These are phyloP conservation scores for Periophthalmus modestus DNA, from an alignment of 2,113 vertebrate species.

Conservation along the genomic window DNA sequence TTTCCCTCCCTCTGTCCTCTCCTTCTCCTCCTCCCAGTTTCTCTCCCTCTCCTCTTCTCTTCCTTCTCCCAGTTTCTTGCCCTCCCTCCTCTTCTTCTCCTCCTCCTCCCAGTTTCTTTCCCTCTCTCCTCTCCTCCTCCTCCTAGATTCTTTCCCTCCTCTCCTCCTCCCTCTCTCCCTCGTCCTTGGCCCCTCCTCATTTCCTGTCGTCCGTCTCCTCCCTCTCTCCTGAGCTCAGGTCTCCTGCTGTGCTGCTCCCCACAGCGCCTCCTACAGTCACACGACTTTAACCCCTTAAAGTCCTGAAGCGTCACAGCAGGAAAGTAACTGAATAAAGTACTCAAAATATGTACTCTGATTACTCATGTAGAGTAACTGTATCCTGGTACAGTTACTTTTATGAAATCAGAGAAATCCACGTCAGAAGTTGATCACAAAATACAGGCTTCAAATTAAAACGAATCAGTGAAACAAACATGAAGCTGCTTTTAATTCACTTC, in stretches of 20 bases:
- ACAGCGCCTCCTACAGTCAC: background rate
- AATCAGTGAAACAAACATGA: too few relatives aligned
- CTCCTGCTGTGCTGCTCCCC: background rate
- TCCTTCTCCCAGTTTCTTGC: background rate
- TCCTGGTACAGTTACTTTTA: too few relatives aligned
- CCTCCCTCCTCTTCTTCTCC: background rate
- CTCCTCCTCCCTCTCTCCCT: slow-evolving; percentile 21
- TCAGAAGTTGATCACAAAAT: too few relatives aligned
- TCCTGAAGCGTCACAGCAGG: background rate
- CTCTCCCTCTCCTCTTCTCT: background rate
- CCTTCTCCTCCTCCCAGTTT: too few relatives aligned
- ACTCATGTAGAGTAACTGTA: too few relatives aligned
- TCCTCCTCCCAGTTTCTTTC: background rate
- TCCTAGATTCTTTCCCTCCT: too few relatives aligned
- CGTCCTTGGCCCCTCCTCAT: slow-evolving; percentile 34
- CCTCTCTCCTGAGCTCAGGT: slow-evolving; percentile 2
- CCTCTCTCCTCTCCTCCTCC: background rate
- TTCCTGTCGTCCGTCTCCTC: slow-evolving; percentile 51
- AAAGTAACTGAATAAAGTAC: too few relatives aligned
- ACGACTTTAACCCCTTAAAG: background rate
- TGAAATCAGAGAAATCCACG: too few relatives aligned
- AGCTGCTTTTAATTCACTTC: too few relatives aligned
- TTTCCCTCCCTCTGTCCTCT: background rate
- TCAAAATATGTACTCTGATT: too few relatives aligned
- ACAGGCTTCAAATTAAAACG: too few relatives aligned